Base-by-base conservation (phyloP, 23 tunicate species). In the Diplosoma virens region DNA sequence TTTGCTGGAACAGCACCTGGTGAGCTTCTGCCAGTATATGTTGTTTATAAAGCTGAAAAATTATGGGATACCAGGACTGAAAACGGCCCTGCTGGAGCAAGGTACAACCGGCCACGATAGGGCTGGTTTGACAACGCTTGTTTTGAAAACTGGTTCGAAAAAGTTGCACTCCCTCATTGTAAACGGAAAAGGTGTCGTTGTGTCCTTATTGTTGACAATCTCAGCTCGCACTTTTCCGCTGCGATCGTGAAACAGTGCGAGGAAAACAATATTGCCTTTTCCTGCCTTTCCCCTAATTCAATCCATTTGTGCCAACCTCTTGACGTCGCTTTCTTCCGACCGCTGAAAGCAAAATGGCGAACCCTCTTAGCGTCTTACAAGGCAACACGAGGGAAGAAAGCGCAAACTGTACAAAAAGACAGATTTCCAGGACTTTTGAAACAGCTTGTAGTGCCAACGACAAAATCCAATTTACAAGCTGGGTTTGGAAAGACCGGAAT, bases 1-100 rank as follows among this genome's bases (percentile, higher is more conserved):
- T 33, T 77, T 77, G 72, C 72, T 77, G 81, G 81, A 3, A 59
- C 81, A 11, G 81, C 81, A 3, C 6, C 48, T 2, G 81, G 81
- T 25, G 50, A 32, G 20, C 65, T 77, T 25, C 71, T 77, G 24
- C 74, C 74, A 6, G 35, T 7, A 29, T 74, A 74, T 27, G 33
- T 47, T 28, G 79, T 74, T n/a, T 74, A 55, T 27, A 74, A 74
- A 27, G 32, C 79, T 4, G 79, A 74, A 74, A 53, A 74, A 46
- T 27, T 74, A 7, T 74, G 79, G 71, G 35, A 48, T 31, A 46
- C 61, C 7, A 54, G 79, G 79, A 47, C 59, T 3, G 64, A 74
- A 32, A 54, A 54, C 25, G 79, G 79, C 3, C 79, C 79, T 20
- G 23, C 7, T 46, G 63, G 63, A 14, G 64, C 79, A 22, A 18